phyloP scores from a whole-genome alignment of 2,888 invertebrate species.

The Belgica antarctica region DNA sequence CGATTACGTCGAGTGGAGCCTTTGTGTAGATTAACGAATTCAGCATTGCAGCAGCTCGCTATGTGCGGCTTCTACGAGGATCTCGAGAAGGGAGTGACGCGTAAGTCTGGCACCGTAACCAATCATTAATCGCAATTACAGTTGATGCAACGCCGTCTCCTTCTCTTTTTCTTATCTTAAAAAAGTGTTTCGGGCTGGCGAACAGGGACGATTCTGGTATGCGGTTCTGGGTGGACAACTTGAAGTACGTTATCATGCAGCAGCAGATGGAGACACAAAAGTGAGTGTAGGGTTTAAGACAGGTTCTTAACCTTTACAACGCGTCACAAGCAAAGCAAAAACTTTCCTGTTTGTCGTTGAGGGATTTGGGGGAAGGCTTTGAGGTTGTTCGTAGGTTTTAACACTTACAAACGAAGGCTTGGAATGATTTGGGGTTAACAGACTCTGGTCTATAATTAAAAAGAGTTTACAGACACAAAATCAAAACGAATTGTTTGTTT shows the following conservation, averaged over 20 bases:
- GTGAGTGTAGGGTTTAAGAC: conserved; percentile 55
- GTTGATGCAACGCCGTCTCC: neutral
- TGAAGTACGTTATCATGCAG: conserved; percentile 64
- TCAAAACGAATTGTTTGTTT: too few relatives aligned
- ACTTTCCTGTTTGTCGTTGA: too few relatives aligned
- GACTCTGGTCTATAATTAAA: too few relatives aligned
- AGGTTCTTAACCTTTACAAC: too few relatives aligned
- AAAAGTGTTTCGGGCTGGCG: conserved; percentile 72
- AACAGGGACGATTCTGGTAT: conserved; percentile 77
- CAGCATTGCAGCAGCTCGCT: conserved; percentile 70
- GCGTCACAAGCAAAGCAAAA: too few relatives aligned
- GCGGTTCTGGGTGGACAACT: conserved; percentile 70
- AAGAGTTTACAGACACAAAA: too few relatives aligned
- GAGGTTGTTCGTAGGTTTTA: too few relatives aligned
- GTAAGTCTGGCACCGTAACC: conserved; percentile 65
- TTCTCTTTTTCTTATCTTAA: too few relatives aligned
- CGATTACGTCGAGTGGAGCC: conserved; percentile 64
- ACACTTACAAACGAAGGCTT: too few relatives aligned
- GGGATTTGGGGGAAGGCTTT: too few relatives aligned
- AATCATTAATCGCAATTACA: neutral
- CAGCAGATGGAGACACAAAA: conserved; percentile 60
- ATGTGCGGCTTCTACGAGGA: conserved; percentile 75
- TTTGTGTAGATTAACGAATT: conserved; percentile 64
- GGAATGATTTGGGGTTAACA: too few relatives aligned
- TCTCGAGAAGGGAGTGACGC: conserved; percentile 71